Conservation (phyloP, 2,113 vertebrate genomes). For the Microcebus tavaratra region DNA sequence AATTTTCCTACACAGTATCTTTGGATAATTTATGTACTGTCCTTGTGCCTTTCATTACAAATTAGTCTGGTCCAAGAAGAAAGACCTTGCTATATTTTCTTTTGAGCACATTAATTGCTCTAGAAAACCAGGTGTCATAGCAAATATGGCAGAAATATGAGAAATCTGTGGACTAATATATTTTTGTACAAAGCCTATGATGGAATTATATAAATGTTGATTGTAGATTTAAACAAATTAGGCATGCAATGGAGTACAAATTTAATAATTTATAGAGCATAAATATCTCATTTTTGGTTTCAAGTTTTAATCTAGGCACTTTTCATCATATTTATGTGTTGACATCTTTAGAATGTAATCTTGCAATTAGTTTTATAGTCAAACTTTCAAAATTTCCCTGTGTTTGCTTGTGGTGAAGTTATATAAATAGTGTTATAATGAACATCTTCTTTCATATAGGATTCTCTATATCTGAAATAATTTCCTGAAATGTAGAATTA, state of each 20-base stretch:
- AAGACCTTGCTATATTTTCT: conserved; percentile 17
- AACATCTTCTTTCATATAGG: background rate
- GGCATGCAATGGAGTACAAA: conserved; percentile 4
- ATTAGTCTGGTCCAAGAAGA: background rate
- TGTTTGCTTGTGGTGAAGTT: background rate
- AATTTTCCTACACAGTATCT: background rate
- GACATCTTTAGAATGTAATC: background rate
- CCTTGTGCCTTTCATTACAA: background rate
- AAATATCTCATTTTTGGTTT: background rate
- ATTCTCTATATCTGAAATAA: background rate
- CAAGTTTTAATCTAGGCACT: background rate
- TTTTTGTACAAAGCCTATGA: conserved; percentile 14
- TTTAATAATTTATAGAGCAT: conserved; percentile 26
- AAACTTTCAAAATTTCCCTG: conserved; percentile 10
- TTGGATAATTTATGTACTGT: background rate
- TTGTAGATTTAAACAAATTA: background rate
- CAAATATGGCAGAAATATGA: conserved; percentile 10
- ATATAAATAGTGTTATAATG: background rate
- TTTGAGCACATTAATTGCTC: background rate
- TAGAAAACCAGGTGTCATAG: background rate
- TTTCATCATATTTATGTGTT: conserved; percentile 7
- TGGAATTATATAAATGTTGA: background rate
- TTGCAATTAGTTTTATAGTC: background rate
- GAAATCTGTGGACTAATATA: background rate
- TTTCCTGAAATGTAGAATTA: conserved; percentile 14